A percentile compares a stretch with the other conserved stretches of the same genome.
These are phyloP conservation scores for Dipodomys spectabilis DNA, from an alignment of 2,113 vertebrate genomes.

Conservation along the genomic window DNA sequence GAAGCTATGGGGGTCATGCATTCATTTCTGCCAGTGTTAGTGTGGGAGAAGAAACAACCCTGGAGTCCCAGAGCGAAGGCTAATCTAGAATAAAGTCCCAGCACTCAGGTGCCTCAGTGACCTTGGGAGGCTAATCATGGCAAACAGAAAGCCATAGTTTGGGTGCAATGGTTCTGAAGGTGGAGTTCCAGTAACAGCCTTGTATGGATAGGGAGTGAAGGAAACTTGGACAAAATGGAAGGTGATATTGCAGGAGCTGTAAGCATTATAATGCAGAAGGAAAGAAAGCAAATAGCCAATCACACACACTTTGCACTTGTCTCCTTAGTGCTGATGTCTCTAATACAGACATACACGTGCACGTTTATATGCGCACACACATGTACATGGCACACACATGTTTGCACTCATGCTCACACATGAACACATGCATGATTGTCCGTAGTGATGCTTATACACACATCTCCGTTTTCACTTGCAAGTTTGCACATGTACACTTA, in stretches of 20 bases:
- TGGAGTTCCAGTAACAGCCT: background rate
- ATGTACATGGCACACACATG: background rate
- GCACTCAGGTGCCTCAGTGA: background rate
- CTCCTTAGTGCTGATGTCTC: background rate
- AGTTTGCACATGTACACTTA: background rate
- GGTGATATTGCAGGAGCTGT: background rate
- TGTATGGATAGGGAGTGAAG: background rate
- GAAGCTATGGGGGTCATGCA: no score
- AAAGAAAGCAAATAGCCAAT: background rate
- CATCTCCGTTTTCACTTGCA: background rate
- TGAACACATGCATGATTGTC: background rate
- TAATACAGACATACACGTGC: background rate
- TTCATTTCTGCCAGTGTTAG: background rate
- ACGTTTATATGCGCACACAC: background rate
- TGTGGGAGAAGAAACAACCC: background rate
- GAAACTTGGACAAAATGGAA: background rate
- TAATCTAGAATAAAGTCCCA: background rate
- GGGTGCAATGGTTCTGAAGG: background rate
- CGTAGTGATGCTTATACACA: no score
- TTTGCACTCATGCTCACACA: no score
- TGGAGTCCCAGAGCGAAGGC: background rate
- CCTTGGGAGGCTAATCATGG: background rate
- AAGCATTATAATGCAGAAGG: background rate
- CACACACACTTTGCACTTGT: background rate
- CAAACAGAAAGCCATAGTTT: background rate